Base-by-base conservation (phyloP, 2,888 invertebrate species). In the Diachrysia chrysitis region DNA sequence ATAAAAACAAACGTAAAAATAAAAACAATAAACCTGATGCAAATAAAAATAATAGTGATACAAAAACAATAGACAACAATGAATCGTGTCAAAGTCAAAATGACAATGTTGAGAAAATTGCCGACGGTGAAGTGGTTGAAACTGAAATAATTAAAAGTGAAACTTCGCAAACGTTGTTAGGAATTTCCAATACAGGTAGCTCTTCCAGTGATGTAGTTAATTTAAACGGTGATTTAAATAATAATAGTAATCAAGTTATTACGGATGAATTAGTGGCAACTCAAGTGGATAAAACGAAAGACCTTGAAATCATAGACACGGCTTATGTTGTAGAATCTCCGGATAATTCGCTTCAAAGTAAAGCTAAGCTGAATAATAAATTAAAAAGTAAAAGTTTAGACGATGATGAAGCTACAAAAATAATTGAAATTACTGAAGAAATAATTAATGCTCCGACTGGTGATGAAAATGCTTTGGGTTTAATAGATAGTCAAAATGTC, bases 381-480 rank as follows among this genome's bases (percentile, higher is more conserved):
- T 58, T 87, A 10, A 95, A 95, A 89, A 95, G 95, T 83, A 95
- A 95, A 85, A 95, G 95, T 76, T 90, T 95, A 56, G 95, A 95
- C 78, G 91, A 94, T 66, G 95, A 95, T 59, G 95, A 95, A 60
- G 87, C 81, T 56, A 91, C 95, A 12, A 93, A 92, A 76, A 95
- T 95, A 66, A 86, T 89, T 63, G 95, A 95, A 84, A 85, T 95
- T 55, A 90, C 89, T 17, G 94, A 93, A 64, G 93, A 92, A 56
- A 65, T 51, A 57, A 70, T 68, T 58, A 21, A 51, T 51, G 57
- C 25, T 37, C 77, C 83, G 23, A 73, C 78, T 56, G 91, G 89
- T 69, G 85, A 89, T 63, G 88, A 89, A 37, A 86, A 83, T 67
- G 79, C 79, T 42, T 77, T 93, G 51, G 87, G 91, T 62, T 84